Conservation (phyloP, 2,797 vertebrate genomes). For the Chloroceryle inda region DNA sequence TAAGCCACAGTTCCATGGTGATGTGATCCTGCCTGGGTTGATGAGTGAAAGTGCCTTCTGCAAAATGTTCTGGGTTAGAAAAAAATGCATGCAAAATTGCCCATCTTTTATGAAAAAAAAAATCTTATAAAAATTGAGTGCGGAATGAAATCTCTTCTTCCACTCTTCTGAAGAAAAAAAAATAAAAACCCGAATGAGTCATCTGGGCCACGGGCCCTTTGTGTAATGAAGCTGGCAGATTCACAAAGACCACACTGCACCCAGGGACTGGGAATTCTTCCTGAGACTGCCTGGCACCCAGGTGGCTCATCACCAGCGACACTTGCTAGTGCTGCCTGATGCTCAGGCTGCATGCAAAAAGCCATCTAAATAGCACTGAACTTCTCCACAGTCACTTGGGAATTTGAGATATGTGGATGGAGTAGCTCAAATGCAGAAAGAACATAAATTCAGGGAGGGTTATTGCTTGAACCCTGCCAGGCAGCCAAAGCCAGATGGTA, state of each 20-base stretch:
- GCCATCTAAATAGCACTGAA: not conserved
- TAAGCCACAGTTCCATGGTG: not conserved
- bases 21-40: not conserved
- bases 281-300: not conserved
- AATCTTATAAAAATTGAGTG: not conserved
- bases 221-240: not conserved
- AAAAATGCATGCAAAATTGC: not conserved
- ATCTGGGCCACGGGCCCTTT: not conserved
- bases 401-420: not conserved
- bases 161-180: not conserved
- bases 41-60: not conserved
- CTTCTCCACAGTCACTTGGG: not conserved
- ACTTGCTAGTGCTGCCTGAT: not conserved
- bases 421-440: not conserved
- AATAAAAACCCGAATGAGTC: not conserved
- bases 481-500: not conserved
- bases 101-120: not conserved
- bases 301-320: not conserved
- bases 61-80: not conserved
- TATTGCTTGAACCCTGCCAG: not conserved
- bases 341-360: not conserved
- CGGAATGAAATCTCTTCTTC: not conserved
- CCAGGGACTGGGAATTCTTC: rapidly evolving
- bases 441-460: not conserved
- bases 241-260: not conserved